Conservation (phyloP, 53 echinoderm and acorn worm species). For the Apostichopus leukothele region DNA sequence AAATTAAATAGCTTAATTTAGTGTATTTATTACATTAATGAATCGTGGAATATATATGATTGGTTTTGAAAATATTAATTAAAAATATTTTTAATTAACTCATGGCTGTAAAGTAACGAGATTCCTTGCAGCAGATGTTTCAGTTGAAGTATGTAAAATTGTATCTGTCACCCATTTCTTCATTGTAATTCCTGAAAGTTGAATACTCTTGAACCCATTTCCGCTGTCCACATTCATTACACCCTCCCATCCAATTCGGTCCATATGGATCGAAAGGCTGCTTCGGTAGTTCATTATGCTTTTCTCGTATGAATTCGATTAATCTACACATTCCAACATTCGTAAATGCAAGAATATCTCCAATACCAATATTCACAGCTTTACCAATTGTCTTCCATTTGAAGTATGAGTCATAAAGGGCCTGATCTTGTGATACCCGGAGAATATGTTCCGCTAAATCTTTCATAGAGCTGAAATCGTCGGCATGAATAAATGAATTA, state of each 20-base stretch:
- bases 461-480: slow-evolving; percentile 6
- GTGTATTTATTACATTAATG: too few species aligned
- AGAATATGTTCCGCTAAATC: slow-evolving; percentile 13
- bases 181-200: not conserved
- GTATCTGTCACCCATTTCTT: too few species aligned
- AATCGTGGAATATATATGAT: too few species aligned
- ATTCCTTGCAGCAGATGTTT: too few species aligned
- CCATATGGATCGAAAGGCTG: not conserved
- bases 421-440: not conserved
- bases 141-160: too few species aligned
- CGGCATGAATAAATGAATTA: slow-evolving; percentile 9
- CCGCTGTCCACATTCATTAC: slow-evolving; percentile 16
- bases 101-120: too few species aligned
- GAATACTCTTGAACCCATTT: slow-evolving; percentile 21
- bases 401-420: not conserved
- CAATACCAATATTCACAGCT: not conserved
- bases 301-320: not conserved
- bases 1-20: too few species aligned
- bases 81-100: too few species aligned
- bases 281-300: too few species aligned
- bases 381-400: not conserved
- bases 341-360: not conserved
- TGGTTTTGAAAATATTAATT: too few species aligned
- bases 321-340: slow-evolving; percentile 3
- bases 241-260: slow-evolving; percentile 29